Evolutionary conservation across 2,113 vertebrate genomes (phyloP).

Genomic region (Coturnix japonica): DNA sequence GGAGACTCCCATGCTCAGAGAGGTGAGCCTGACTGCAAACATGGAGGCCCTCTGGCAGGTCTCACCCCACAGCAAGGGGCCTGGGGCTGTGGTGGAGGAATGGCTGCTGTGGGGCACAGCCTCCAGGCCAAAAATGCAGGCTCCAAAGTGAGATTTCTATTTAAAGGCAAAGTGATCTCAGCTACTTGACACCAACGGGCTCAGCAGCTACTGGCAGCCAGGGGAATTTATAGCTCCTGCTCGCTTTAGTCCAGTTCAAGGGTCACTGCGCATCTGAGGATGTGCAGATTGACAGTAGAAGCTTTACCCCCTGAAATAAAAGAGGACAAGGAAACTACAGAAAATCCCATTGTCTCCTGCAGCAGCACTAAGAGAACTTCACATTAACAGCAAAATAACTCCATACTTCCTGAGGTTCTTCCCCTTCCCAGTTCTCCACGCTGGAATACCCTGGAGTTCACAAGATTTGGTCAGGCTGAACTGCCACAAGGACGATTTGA

Average conservation of each 20-base stretch:
- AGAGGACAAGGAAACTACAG: neutral
- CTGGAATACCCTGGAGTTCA: neutral
- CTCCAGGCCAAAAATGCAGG: neutral
- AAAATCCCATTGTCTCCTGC: neutral
- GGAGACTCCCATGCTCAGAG: neutral
- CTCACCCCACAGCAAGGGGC: neutral
- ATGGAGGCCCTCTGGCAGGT: neutral
- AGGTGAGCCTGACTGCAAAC: neutral
- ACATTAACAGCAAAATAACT: neutral
- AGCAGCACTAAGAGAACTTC: neutral
- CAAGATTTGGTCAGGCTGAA: neutral
- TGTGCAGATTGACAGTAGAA: neutral
- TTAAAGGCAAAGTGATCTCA: neutral
- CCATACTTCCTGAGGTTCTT: fast-evolving
- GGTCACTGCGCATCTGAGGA: neutral
- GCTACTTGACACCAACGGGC: neutral
- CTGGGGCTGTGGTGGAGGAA: neutral
- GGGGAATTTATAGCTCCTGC: neutral
- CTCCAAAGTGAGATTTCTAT: neutral
- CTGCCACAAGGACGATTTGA: neutral
- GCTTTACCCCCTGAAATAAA: too few species aligned
- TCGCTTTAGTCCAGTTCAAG: neutral
- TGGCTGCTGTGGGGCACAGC: neutral
- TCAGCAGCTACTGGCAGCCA: neutral
- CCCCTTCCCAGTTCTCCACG: neutral